Percentiles rank a stretch among this genome's conserved stretches.
phyloP scores from a whole-genome alignment of 2,888 invertebrate species.

The Drosophila kanekoi region DNA sequence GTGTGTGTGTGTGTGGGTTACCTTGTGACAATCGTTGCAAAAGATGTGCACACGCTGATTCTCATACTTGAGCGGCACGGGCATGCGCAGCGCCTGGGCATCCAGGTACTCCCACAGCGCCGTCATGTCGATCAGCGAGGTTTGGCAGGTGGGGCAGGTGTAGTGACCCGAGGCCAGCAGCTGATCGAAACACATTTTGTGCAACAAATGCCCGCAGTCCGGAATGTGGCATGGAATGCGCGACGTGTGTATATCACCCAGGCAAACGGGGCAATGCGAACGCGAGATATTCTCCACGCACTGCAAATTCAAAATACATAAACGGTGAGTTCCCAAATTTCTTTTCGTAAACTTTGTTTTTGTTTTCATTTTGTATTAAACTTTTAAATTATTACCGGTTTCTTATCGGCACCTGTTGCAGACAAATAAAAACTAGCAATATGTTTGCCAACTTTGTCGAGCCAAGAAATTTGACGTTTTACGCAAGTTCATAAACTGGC shows the following conservation, averaged over 20 bases:
- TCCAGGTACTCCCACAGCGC: constrained; percentile 91
- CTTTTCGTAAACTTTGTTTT: too few species aligned
- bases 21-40: constrained; percentile 97
- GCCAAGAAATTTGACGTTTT: constrained; percentile 24
- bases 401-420: constrained; percentile 12
- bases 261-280: constrained; percentile 94
- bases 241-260: constrained; percentile 96
- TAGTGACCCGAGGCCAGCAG: constrained; percentile 91
- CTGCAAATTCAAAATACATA: constrained; percentile 85
- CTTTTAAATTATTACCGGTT: constrained; percentile 3
- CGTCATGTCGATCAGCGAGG: constrained; percentile 94
- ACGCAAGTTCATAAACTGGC: constrained; percentile 38
- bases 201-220: constrained; percentile 94
- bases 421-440: constrained; percentile 19
- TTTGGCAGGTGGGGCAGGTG: constrained; percentile 95
- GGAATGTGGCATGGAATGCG: constrained; percentile 95
- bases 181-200: constrained; percentile 93
- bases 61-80: constrained; percentile 93
- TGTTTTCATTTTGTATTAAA: constrained; percentile 8
- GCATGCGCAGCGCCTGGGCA: constrained; percentile 91
- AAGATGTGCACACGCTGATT: constrained; percentile 92
- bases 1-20: constrained; percentile 77
- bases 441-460: constrained; percentile 29
- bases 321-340: constrained; percentile 25
- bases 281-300: constrained; percentile 96